Percentiles rank a stretch among this genome's conserved stretches.
These are phyloP conservation scores for Lepisosteus oculatus DNA, from an alignment of 2,113 vertebrate species.

Conservation along the genomic window DNA sequence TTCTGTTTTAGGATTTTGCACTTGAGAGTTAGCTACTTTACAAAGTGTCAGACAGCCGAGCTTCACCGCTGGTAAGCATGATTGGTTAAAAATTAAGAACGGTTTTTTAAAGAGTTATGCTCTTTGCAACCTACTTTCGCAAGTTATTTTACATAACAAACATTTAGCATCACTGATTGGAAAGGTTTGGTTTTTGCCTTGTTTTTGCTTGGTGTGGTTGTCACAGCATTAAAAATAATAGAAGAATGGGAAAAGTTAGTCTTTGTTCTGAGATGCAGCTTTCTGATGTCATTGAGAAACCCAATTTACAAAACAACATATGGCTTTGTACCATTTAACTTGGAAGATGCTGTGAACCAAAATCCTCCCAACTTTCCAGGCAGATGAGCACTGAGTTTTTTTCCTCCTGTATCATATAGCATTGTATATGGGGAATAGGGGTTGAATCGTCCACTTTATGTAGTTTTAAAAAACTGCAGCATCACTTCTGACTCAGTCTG, in stretches of 20 bases:
- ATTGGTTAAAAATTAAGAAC: slow-evolving; percentile 26
- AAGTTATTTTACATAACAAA: slow-evolving; percentile 47
- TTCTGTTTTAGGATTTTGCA: slow-evolving; percentile 21
- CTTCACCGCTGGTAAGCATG: slow-evolving; percentile 32
- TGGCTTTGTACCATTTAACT: neutral
- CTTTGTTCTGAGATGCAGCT: neutral
- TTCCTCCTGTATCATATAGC: neutral
- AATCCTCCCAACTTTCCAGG: neutral
- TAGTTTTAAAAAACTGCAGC: neutral
- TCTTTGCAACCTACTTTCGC: slow-evolving; percentile 50
- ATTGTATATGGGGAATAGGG: neutral
- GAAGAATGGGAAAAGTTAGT: neutral
- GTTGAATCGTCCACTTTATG: slow-evolving; percentile 17
- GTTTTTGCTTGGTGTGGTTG: neutral
- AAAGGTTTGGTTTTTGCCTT: slow-evolving; percentile 30
- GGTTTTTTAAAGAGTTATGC: slow-evolving; percentile 38
- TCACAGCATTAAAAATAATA: neutral
- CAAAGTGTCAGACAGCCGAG: slow-evolving; percentile 38
- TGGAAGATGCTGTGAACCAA: neutral
- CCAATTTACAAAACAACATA: no score
- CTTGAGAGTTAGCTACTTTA: slow-evolving; percentile 44
- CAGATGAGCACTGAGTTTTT: neutral
- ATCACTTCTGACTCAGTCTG: neutral
- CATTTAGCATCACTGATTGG: slow-evolving; percentile 13
- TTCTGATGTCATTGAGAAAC: neutral